Percentiles rank a stretch among this genome's conserved stretches.
These are phyloP conservation scores for Bugula neritina DNA, from an alignment of 2,888 invertebrate species.

Conservation along the genomic window DNA sequence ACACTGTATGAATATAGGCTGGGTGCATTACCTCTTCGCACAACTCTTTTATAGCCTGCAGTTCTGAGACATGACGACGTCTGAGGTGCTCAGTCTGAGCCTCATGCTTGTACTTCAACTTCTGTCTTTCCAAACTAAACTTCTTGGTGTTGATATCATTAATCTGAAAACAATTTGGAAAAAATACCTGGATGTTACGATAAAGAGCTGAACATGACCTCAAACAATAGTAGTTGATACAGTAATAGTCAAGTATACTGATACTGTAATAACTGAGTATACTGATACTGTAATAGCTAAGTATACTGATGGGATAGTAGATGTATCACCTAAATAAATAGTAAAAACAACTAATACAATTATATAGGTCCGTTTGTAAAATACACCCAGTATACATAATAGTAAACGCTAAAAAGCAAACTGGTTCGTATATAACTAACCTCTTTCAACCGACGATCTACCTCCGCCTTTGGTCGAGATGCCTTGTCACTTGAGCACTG, in stretches of 20 bases:
- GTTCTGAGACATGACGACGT: constrained; percentile 66
- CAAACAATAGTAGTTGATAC: too few relatives aligned
- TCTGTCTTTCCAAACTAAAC: constrained; percentile 89
- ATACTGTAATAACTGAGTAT: too few relatives aligned
- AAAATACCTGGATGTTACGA: not conserved
- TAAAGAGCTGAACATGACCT: not conserved
- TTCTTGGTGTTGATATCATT: constrained; percentile 96
- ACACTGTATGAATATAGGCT: not conserved
- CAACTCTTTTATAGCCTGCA: constrained; percentile 59
- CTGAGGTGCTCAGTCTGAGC: constrained; percentile 87
- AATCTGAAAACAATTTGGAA: constrained; percentile 67
- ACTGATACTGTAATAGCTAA: too few relatives aligned
- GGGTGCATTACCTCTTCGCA: constrained; percentile 40
- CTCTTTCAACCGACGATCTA: constrained; percentile 62
- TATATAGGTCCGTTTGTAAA: too few relatives aligned
- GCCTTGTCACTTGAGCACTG: constrained; percentile 93
- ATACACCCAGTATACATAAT: too few relatives aligned
- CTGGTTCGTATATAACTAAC: too few relatives aligned
- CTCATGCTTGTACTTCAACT: constrained; percentile 78
- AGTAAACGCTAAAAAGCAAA: too few relatives aligned
- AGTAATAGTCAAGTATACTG: too few relatives aligned
- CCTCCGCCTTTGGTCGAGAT: constrained; percentile 89
- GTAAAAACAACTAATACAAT: too few relatives aligned
- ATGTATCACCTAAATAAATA: too few relatives aligned
- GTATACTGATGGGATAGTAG: too few relatives aligned